phyloP scores from a whole-genome alignment of 2,113 vertebrate species.

The Vimba vimba region DNA sequence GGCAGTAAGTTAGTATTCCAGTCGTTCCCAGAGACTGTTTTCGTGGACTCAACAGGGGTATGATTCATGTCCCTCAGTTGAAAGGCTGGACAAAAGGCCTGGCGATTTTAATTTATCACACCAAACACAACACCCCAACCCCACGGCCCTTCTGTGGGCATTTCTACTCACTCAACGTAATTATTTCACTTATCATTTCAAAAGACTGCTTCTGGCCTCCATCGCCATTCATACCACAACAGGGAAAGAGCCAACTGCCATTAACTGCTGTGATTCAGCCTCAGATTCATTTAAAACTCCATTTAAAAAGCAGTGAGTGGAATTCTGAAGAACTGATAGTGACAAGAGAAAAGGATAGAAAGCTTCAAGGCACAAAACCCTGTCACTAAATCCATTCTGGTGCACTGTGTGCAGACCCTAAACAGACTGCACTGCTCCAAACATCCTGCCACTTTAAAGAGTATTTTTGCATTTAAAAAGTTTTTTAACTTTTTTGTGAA shows the following conservation, averaged over 20 bases:
- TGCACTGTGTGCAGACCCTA: not conserved
- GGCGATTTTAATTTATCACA: conserved; percentile 53
- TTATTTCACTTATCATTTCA: conserved; percentile 57
- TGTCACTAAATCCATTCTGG: conserved; percentile 5
- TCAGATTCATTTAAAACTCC: conserved; percentile 40
- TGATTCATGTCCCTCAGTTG: conserved; percentile 49
- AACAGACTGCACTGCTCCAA: not conserved
- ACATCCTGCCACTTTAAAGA: not conserved
- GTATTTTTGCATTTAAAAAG: not conserved
- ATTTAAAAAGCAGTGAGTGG: conserved; percentile 39
- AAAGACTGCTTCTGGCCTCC: conserved; percentile 44
- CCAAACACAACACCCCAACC: conserved; percentile 18
- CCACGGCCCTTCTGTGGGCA: conserved; percentile 15
- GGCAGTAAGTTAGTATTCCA: conserved; percentile 15
- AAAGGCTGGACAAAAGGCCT: conserved; percentile 48
- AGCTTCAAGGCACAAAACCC: conserved; percentile 4
- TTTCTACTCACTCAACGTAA: conserved; percentile 51
- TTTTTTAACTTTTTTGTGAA: not conserved
- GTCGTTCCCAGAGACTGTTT: not conserved
- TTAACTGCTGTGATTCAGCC: conserved; percentile 34
- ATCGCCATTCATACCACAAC: conserved; percentile 42
- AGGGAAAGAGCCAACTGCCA: conserved; percentile 33
- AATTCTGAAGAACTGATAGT: not conserved
- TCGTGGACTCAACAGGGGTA: conserved; percentile 16
- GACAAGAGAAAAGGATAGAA: not conserved